Conservation (phyloP, 2,888 invertebrate species). For the Hanleya hanleyi region DNA sequence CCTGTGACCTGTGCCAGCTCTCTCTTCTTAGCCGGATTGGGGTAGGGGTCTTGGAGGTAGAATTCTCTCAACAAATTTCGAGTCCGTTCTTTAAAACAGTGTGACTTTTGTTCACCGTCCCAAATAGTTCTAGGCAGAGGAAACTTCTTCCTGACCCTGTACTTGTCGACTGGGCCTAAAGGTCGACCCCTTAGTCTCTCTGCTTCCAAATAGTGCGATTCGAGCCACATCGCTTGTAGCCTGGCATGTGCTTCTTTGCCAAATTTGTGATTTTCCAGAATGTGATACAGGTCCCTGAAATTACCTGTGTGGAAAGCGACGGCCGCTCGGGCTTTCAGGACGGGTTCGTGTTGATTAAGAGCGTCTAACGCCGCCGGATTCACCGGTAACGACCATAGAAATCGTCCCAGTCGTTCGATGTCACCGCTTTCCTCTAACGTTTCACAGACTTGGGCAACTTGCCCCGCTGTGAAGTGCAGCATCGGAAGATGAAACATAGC, state of each 20-base stretch:
- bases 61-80: slow-evolving; percentile 78
- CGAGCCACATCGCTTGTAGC: slow-evolving; percentile 90
- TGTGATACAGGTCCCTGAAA: slow-evolving; percentile 88
- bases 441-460: slow-evolving; percentile 61
- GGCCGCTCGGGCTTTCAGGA: slow-evolving; percentile 86
- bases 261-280: slow-evolving; percentile 90
- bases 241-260: slow-evolving; percentile 91
- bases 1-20: slow-evolving; percentile 92
- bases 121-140: slow-evolving; percentile 92
- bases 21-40: slow-evolving; percentile 91
- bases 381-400: slow-evolving; percentile 92
- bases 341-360: slow-evolving; percentile 87
- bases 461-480: slow-evolving; percentile 46
- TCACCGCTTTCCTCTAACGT: slow-evolving; percentile 75
- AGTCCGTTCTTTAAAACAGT: slow-evolving; percentile 94
- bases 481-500: slow-evolving; percentile 14
- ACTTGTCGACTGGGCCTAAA: slow-evolving; percentile 92
- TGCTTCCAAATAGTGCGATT: slow-evolving; percentile 92
- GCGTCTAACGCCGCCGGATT: slow-evolving; percentile 83
- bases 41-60: slow-evolving; percentile 85
- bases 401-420: slow-evolving; percentile 79
- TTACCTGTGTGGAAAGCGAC: slow-evolving; percentile 91
- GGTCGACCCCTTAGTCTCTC: slow-evolving; percentile 89
- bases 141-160: slow-evolving; percentile 91
- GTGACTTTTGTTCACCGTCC: slow-evolving; percentile 96